A percentile compares a stretch with the other conserved stretches of the same genome.
These are phyloP conservation scores for Propithecus coquereli DNA, from an alignment of 2,113 vertebrate genomes.

Conservation along the genomic window DNA sequence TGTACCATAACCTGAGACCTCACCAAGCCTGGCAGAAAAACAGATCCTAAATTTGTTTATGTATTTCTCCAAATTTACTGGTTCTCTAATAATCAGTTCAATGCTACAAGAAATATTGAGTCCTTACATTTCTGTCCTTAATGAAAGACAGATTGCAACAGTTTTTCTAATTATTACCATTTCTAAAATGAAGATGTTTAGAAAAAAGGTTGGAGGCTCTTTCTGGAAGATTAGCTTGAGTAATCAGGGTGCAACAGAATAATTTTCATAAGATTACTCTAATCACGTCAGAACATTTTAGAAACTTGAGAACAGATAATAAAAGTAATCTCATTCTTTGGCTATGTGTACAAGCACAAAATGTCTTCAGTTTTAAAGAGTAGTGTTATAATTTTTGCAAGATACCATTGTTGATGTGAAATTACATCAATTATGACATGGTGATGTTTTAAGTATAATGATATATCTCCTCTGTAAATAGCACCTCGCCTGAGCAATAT, in stretches of 20 bases:
- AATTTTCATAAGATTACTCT: conserved; percentile 34
- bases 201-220: conserved; percentile 12
- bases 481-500: too few relatives aligned
- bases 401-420: background rate
- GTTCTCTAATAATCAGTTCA: background rate
- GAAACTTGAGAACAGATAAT: conserved; percentile 35
- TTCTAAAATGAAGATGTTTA: conserved; percentile 11
- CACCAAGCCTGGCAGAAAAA: background rate
- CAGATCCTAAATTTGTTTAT: background rate
- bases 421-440: background rate
- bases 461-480: background rate
- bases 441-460: background rate
- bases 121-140: background rate
- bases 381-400: background rate
- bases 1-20: background rate
- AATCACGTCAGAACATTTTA: conserved; percentile 36
- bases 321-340: background rate
- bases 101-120: background rate
- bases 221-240: conserved; percentile 41
- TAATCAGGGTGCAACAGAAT: background rate
- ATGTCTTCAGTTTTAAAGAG: background rate
- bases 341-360: background rate
- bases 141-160: background rate
- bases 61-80: background rate
- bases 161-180: background rate